Evolutionary conservation across 2,113 vertebrate genomes (phyloP).

Genomic region (Rhineura floridana): DNA sequence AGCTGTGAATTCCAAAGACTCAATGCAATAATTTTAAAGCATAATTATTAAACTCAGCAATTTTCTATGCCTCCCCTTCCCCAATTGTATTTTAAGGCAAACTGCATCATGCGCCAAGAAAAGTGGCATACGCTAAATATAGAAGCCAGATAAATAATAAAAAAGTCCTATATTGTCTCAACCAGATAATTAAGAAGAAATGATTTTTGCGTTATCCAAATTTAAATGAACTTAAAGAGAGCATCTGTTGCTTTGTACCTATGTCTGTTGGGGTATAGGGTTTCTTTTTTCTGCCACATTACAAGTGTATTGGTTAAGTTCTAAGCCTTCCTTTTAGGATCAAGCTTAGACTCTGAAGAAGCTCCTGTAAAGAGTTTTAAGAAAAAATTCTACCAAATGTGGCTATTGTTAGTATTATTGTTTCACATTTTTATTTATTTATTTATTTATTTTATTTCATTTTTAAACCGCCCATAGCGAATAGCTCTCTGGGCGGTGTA

Average conservation of each 20-base stretch:
- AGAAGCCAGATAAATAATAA: neutral
- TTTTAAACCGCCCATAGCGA: too few species aligned
- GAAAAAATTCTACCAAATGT: too few species aligned
- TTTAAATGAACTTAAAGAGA: neutral
- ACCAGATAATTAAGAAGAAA: neutral
- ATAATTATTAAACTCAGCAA: constrained; percentile 14
- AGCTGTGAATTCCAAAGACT: constrained; percentile 46
- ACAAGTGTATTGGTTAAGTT: neutral
- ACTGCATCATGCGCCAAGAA: neutral
- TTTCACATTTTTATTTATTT: too few species aligned
- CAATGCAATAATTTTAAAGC: constrained; percentile 29
- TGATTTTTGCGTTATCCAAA: neutral
- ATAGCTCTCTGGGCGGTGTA: too few species aligned
- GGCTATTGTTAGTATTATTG: too few species aligned
- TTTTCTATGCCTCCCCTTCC: neutral
- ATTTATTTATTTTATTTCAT: too few species aligned
- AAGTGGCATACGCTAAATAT: neutral
- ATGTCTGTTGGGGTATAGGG: neutral
- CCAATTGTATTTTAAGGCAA: constrained; percentile 1
- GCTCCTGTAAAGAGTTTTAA: too few species aligned
- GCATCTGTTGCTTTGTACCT: too few species aligned
- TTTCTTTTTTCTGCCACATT: neutral
- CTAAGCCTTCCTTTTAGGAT: neutral
- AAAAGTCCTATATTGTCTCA: neutral
- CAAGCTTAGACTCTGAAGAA: neutral